Base-by-base conservation (phyloP, 2,113 vertebrate genomes). In the Crotalus tigris region DNA sequence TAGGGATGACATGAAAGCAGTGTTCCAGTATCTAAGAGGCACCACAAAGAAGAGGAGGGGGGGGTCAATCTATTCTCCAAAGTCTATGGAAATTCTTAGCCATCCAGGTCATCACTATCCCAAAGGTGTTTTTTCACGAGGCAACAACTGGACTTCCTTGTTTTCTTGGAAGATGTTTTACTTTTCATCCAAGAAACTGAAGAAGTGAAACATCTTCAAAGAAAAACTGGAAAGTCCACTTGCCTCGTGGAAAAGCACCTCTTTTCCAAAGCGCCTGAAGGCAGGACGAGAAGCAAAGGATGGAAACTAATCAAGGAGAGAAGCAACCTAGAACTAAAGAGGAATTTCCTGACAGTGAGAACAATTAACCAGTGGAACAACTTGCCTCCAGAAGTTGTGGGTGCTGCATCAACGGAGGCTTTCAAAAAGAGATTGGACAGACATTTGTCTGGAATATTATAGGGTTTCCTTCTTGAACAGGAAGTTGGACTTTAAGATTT, bases 281-380 rank as follows among this genome's bases (percentile, higher is more conserved):
- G 1, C 11, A n/a, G 29, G 12, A n/a, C 11, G n/a, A n/a, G 64
- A n/a, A n/a, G 0, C 12, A n/a, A n/a, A 0, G 1, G 29, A 0
- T 69, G 29, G 64, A n/a, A n/a, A n/a, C 11, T n/a, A 0, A n/a
- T 15, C 64, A 15, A 69, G 29, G 64, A 69, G 4, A 69, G 64
- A 69, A 69, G 1, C 29, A 69, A 69, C 29, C 5, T 69, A 15
- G 64, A 69, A 69, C 12, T n/a, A n/a, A 69, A 29, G 64, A 69
- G 64, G 5, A n/a, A 5, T 15, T n/a, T 69, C 64, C 64, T 69
- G 64, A 69, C 29, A 15, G 4, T 5, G 4, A n/a, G 64, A 1
- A n/a, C 64, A 69, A 69, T n/a, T n/a, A n/a, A n/a, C 0, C 12
- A n/a, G 29, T n/a, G 29, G 64, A 69, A n/a, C 12, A 2, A 0